Evolutionary conservation across 2,888 invertebrate genomes (phyloP).

Genomic region (Leptinotarsa haldemani): DNA sequence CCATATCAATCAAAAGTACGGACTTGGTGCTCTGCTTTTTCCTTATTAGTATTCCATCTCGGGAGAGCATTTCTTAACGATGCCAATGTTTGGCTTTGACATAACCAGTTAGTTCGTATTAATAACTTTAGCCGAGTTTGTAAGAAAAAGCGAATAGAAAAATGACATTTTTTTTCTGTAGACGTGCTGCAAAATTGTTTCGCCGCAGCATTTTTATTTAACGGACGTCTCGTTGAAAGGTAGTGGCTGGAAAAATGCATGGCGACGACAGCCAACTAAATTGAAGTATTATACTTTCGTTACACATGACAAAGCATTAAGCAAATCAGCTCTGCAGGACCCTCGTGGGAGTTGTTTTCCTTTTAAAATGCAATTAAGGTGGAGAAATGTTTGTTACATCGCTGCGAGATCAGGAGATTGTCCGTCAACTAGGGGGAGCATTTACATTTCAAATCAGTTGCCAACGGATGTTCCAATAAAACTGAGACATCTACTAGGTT

Average conservation of each 20-base stretch:
- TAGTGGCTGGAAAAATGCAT: conserved; percentile 65
- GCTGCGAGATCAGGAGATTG: conserved; percentile 5
- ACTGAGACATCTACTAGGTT: neutral
- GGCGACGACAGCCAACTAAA: conserved; percentile 65
- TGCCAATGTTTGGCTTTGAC: conserved; percentile 68
- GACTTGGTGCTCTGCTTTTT: conserved; percentile 54
- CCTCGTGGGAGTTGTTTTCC: conserved; percentile 51
- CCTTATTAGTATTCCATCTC: conserved; percentile 67
- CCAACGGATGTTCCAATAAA: neutral
- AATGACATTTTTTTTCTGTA: conserved; percentile 65
- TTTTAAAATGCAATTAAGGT: conserved; percentile 56
- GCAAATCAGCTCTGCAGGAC: conserved; percentile 59
- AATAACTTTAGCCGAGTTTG: conserved; percentile 66
- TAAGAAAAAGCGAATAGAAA: conserved; percentile 65
- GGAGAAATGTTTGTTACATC: conserved; percentile 36
- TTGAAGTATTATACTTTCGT: conserved; percentile 64
- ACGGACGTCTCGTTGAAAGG: conserved; percentile 60
- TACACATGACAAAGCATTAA: conserved; percentile 63
- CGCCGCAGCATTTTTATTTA: conserved; percentile 58
- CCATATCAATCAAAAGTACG: conserved; percentile 64
- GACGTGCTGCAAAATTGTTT: conserved; percentile 61
- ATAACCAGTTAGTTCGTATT: conserved; percentile 69
- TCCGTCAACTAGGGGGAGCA: conserved; percentile 7
- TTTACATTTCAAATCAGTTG: conserved; percentile 16
- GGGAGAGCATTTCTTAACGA: conserved; percentile 63